Base-by-base conservation (phyloP, 1,140 invertebrate species). In the Gryon sp. region DNA sequence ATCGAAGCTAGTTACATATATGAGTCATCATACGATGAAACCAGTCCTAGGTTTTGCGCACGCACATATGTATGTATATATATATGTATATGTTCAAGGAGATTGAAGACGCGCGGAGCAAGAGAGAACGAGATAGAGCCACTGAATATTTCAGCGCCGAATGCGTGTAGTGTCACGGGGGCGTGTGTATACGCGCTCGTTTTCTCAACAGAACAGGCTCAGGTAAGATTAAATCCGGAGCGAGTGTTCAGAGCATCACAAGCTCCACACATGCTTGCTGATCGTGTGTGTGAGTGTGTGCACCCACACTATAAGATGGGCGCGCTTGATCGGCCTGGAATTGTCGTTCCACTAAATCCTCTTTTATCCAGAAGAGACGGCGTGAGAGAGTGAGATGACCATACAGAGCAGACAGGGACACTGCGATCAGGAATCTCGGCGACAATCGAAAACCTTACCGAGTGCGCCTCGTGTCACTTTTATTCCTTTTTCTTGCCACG, bases 21-120 rank as follows among this genome's bases (percentile, higher is more conserved):
- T 86, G 85, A 86, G 78, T 86, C 84, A 86, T 84, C 52, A 80
- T 82, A 46, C 50, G 9, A 20, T 45, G 81, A 81, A 85, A 85
- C 84, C 84, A 85, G 83, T 86, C 82, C 68, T 75, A 78, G 80
- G 52, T 52, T 48, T n/a, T 36, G 46, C 28, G 28, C 70, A 53
- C 73, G 59, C 60, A 48, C 62, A 73, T 32, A 19, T 45, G 57
- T n/a, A n/a, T n/a, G n/a, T n/a, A n/a, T n/a, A n/a, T n/a, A n/a
- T n/a, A n/a, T n/a, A n/a, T n/a, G n/a, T n/a, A n/a, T n/a, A n/a
- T n/a, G n/a, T n/a, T n/a, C 24, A 40, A 11, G 12, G 50, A 52
- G 26, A 65, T 32, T 18, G 38, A 24, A 48, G 69, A 63, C 57
- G 66, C 53, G 24, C 41, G 22, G 22, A 3, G 22, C n/a, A n/a